These are phyloP conservation scores for Mormyrus hasselquistii DNA, from an alignment of 2,797 vertebrate genomes.

Conservation along the genomic window DNA sequence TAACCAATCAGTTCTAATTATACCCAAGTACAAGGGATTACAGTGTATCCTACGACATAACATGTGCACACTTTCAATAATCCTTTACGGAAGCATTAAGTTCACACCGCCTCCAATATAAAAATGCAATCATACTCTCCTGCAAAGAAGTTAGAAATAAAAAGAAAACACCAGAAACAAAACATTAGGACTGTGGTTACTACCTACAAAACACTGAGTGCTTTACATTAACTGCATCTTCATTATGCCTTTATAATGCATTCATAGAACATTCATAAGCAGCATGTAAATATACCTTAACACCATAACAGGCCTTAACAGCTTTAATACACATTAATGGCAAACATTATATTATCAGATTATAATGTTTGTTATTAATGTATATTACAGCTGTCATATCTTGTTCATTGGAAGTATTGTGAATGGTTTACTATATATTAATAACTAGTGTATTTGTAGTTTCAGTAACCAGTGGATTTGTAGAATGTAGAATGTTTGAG, in stretches of 20 bases:
- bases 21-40: not conserved
- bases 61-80: not conserved
- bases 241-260: not conserved
- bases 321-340: not conserved
- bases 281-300: not conserved
- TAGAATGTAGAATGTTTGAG: not conserved
- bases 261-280: not conserved
- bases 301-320: not conserved
- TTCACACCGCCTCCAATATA: not conserved
- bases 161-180: not conserved
- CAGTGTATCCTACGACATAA: not conserved
- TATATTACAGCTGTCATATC: not conserved
- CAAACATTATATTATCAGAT: not conserved
- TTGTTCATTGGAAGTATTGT: not conserved
- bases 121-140: not conserved
- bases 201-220: not conserved
- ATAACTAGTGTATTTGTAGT: not conserved
- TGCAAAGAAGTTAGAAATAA: not conserved
- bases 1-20: not conserved
- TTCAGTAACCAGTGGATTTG: not conserved
- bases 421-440: not conserved
- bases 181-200: not conserved
- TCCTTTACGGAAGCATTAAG: not conserved
- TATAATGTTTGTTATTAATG: not conserved
- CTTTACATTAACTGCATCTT: not conserved